Percentiles rank a stretch among this genome's conserved stretches.
phyloP scores from a whole-genome alignment of 2,113 vertebrate genomes.

The Echinops telfairi region DNA sequence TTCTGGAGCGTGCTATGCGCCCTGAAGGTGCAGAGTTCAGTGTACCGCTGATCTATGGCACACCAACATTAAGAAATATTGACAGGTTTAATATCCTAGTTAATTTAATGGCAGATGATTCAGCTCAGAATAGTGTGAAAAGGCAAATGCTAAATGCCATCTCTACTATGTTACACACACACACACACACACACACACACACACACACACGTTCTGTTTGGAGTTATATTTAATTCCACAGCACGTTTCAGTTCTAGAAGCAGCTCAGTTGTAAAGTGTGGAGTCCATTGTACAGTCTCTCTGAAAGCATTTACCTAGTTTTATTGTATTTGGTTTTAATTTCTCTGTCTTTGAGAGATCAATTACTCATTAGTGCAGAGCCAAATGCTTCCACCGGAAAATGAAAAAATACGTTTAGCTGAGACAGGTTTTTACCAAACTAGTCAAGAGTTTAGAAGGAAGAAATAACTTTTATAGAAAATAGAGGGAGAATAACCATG shows the following conservation, averaged over 20 bases:
- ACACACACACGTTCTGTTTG: constrained; percentile 34
- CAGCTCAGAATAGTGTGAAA: constrained; percentile 58
- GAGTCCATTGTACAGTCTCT: constrained; percentile 3
- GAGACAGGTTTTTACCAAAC: constrained; percentile 52
- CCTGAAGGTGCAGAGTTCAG: no score
- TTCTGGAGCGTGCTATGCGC: no score
- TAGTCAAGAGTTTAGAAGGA: constrained; percentile 15
- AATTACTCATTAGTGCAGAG: constrained; percentile 74
- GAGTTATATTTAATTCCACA: constrained; percentile 49
- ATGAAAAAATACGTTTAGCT: constrained; percentile 34
- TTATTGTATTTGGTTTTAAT: constrained; percentile 66
- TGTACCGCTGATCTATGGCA: no score
- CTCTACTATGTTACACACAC: constrained; percentile 31
- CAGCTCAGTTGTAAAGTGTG: constrained; percentile 51
- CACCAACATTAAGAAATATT: background rate
- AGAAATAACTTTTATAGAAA: constrained; percentile 51
- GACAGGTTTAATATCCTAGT: constrained; percentile 64
- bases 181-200: no score
- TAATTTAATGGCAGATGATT: constrained; percentile 83
- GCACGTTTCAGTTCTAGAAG: constrained; percentile 61
- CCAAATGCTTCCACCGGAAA: constrained; percentile 58
- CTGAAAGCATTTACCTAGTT: constrained; percentile 47
- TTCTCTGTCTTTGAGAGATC: constrained; percentile 65
- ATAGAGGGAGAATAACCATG: background rate
- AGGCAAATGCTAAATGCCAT: constrained; percentile 72